A percentile compares a stretch with the other conserved stretches of the same genome.
Evolutionary conservation across 2,888 invertebrate genomes (phyloP).

Genomic region (Ellobium chinense): DNA sequence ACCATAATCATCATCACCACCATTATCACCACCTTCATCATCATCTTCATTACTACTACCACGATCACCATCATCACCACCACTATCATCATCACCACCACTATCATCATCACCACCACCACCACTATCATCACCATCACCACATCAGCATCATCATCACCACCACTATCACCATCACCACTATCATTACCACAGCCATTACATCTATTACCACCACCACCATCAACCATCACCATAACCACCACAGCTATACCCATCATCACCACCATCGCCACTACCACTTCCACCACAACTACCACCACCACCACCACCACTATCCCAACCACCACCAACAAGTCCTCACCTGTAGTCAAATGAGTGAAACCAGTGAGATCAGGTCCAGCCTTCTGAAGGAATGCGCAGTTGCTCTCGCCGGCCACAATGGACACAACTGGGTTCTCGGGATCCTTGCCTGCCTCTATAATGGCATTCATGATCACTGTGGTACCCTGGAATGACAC

Average conservation of each 20-base stretch:
- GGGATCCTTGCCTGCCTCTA: constrained; percentile 86
- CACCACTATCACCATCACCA: background rate
- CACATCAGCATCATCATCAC: background rate
- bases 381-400: constrained; percentile 6
- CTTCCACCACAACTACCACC: background rate
- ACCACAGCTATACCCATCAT: background rate
- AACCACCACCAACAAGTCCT: background rate
- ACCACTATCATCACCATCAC: background rate
- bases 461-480: constrained; percentile 95
- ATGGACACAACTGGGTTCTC: constrained; percentile 89
- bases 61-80: background rate
- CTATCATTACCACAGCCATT: background rate
- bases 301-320: background rate
- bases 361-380: background rate
- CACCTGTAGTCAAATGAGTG: constrained; percentile 38
- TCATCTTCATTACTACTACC: background rate
- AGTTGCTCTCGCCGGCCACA: constrained; percentile 83
- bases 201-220: background rate
- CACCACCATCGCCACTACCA: background rate
- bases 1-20: background rate
- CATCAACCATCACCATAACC: background rate
- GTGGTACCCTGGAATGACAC: constrained; percentile 85
- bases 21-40: background rate
- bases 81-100: background rate
- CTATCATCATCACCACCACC: background rate